Percentiles rank a stretch among this genome's conserved stretches.
phyloP scores from a whole-genome alignment of 1,140 invertebrate species.

The Drosophila trapezifrons region DNA sequence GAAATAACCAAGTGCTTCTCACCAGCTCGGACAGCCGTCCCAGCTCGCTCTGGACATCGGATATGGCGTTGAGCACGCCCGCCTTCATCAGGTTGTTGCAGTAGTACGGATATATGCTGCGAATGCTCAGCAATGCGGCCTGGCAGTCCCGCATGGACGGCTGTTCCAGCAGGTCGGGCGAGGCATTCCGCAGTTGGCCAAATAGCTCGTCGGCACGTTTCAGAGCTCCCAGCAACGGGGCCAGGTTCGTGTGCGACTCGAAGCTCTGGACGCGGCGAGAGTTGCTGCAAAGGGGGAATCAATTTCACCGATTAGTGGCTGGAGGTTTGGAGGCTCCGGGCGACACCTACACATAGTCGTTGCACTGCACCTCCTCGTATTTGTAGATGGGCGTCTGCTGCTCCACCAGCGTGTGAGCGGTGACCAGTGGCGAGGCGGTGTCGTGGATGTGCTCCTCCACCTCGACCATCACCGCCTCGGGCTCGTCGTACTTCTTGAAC shows the following conservation, averaged over 20 bases:
- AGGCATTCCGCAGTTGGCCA: slow-evolving; percentile 50
- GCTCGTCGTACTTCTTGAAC: slow-evolving; percentile 85
- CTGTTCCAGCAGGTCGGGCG: slow-evolving; percentile 68
- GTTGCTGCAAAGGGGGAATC: slow-evolving; percentile 51
- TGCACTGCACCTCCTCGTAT: slow-evolving; percentile 85
- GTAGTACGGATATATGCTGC: slow-evolving; percentile 80
- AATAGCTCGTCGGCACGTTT: slow-evolving; percentile 80
- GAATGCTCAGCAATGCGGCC: slow-evolving; percentile 66
- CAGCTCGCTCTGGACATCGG: slow-evolving; percentile 78
- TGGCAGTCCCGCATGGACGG: slow-evolving; percentile 68
- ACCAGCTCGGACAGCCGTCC: slow-evolving; percentile 72
- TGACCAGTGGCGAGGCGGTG: slow-evolving; percentile 87
- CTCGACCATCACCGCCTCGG: slow-evolving; percentile 88
- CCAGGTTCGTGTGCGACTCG: slow-evolving; percentile 79
- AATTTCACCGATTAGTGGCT: not conserved
- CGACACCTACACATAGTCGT: slow-evolving; percentile 71
- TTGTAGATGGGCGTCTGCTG: slow-evolving; percentile 89
- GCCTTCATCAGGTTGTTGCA: slow-evolving; percentile 79
- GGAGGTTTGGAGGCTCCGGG: not conserved
- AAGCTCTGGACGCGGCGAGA: slow-evolving; percentile 79
- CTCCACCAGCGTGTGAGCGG: slow-evolving; percentile 86
- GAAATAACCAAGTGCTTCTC: not conserved
- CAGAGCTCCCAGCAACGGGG: slow-evolving; percentile 68
- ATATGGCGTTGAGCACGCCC: slow-evolving; percentile 77
- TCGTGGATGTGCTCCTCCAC: slow-evolving; percentile 89